phyloP scores from a whole-genome alignment of 2,113 vertebrate species.

The Polypterus bichir region DNA sequence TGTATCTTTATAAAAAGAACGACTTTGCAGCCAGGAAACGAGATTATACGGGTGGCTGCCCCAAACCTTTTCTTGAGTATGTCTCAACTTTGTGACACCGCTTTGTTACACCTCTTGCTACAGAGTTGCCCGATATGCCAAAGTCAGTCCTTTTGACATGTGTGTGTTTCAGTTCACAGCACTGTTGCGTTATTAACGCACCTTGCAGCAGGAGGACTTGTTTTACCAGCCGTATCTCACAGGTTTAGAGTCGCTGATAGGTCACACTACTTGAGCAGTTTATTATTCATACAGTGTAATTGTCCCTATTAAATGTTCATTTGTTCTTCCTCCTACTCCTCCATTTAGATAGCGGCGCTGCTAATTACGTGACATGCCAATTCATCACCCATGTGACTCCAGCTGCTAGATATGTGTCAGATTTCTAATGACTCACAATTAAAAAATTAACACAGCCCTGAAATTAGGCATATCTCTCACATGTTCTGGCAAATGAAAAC shows the following conservation, averaged over 20 bases:
- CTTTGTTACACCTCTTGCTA: too few species aligned
- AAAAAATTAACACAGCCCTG: not conserved
- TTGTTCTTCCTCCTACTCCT: slow-evolving; percentile 64
- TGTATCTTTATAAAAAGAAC: too few species aligned
- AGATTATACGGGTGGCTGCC: too few species aligned
- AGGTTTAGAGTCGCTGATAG: slow-evolving; percentile 62
- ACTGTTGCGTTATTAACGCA: slow-evolving; percentile 8
- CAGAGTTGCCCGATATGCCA: too few species aligned
- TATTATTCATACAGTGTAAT: slow-evolving; percentile 75
- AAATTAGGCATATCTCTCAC: slow-evolving; percentile 1
- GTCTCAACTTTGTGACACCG: too few species aligned
- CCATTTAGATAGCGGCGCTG: slow-evolving; percentile 51
- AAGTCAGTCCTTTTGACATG: not conserved
- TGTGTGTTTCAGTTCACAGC: not conserved
- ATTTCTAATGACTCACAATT: slow-evolving; percentile 8
- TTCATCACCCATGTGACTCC: not conserved
- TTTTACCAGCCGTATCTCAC: slow-evolving; percentile 65
- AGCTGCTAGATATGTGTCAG: not conserved
- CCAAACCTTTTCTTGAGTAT: too few species aligned
- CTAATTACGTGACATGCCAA: slow-evolving; percentile 22
- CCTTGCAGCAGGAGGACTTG: slow-evolving; percentile 40
- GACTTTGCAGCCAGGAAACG: too few species aligned
- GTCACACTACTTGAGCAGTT: slow-evolving; percentile 65
- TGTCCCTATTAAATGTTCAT: slow-evolving; percentile 68
- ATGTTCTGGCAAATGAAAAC: not conserved